Evolutionary conservation across 2,888 invertebrate genomes (phyloP).

Genomic region (Plagodis dolabraria): DNA sequence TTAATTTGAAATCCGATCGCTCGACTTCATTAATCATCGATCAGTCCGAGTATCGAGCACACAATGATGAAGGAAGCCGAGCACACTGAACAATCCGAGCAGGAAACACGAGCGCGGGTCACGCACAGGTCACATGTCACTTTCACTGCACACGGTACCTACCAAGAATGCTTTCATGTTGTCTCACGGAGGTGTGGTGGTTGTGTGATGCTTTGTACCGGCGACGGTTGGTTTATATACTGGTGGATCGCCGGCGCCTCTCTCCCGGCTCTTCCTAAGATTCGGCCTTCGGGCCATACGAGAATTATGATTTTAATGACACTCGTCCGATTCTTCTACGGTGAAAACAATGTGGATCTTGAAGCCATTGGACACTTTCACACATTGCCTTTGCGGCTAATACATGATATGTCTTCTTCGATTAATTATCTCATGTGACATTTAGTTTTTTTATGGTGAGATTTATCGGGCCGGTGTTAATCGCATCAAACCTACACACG

Average conservation of each 20-base stretch:
- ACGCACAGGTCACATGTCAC: slow-evolving; percentile 77
- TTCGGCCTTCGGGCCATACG: slow-evolving; percentile 81
- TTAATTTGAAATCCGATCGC: slow-evolving; percentile 42
- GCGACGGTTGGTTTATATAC: slow-evolving; percentile 74
- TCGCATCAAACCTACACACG: not conserved
- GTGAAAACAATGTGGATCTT: slow-evolving; percentile 80
- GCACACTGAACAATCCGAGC: slow-evolving; percentile 64
- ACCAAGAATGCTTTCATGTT: slow-evolving; percentile 85
- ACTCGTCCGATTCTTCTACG: slow-evolving; percentile 76
- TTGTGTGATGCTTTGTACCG: slow-evolving; percentile 79
- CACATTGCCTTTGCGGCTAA: slow-evolving; percentile 42
- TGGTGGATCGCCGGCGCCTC: slow-evolving; percentile 70
- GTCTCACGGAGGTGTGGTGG: slow-evolving; percentile 80
- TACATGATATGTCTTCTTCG: slow-evolving; percentile 18
- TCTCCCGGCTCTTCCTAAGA: slow-evolving; percentile 83
- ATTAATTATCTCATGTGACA: slow-evolving; percentile 15
- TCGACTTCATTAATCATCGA: slow-evolving; percentile 45
- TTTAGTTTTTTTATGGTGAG: slow-evolving; percentile 11
- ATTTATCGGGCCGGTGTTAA: slow-evolving; percentile 20
- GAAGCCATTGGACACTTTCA: slow-evolving; percentile 68
- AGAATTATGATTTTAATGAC: slow-evolving; percentile 84
- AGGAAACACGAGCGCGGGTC: slow-evolving; percentile 65
- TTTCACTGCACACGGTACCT: slow-evolving; percentile 81
- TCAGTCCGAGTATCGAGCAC: slow-evolving; percentile 14
- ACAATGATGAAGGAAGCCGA: slow-evolving; percentile 58